Percentiles rank a stretch among this genome's conserved stretches.
Evolutionary conservation across 2,797 vertebrate genomes (phyloP).

Genomic region (Trachurus trachurus): DNA sequence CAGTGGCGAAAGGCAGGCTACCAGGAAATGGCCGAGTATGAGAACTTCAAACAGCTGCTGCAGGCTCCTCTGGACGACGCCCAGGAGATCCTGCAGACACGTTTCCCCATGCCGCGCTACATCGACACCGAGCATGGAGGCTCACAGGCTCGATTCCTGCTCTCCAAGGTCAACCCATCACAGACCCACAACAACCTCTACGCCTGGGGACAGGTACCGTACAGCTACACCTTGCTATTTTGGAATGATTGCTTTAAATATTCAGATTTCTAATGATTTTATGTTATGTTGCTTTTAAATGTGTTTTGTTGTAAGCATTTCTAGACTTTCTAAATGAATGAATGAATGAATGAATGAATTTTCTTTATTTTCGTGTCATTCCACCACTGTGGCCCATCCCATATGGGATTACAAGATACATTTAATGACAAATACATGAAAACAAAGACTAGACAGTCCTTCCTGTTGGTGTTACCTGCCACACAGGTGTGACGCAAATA

Average conservation of each 20-base stretch:
- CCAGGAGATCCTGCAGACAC: slow-evolving; percentile 95
- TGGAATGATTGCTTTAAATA: not conserved
- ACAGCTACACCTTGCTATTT: not conserved
- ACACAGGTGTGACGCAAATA: too few relatives aligned
- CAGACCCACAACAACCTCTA: slow-evolving; percentile 99
- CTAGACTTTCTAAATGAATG: not conserved
- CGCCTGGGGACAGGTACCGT: slow-evolving; percentile 93
- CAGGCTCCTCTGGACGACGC: slow-evolving; percentile 96
- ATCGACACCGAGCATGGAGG: slow-evolving; percentile 95
- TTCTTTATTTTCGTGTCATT: too few relatives aligned
- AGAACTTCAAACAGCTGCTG: slow-evolving; percentile 97
- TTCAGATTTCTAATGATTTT: not conserved
- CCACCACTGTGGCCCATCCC: too few relatives aligned
- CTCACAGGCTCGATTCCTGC: slow-evolving; percentile 94
- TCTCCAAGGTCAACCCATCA: slow-evolving; percentile 98
- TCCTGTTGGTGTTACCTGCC: too few relatives aligned
- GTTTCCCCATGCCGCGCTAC: slow-evolving; percentile 98
- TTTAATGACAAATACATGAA: too few relatives aligned
- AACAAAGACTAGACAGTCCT: too few relatives aligned
- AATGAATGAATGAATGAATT: too few relatives aligned
- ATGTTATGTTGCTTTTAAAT: not conserved
- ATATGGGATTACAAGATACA: too few relatives aligned
- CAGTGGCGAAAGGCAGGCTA: slow-evolving; percentile 98
- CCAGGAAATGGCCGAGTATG: slow-evolving; percentile 97
- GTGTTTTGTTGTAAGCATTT: not conserved